Evolutionary conservation across 2,888 invertebrate genomes (phyloP).

Genomic region (Dolichopus griseipennis): DNA sequence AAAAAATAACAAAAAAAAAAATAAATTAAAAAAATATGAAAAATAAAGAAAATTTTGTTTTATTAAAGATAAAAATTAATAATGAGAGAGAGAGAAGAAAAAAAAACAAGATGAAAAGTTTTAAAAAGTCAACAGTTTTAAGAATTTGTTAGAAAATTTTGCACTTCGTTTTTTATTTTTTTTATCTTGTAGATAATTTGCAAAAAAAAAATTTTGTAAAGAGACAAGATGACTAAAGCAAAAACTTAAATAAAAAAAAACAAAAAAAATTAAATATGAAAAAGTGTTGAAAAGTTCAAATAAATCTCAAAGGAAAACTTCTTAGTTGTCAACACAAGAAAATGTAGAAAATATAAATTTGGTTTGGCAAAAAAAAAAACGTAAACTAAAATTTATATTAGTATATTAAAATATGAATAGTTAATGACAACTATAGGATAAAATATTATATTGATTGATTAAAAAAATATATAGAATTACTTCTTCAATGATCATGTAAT

Average conservation of each 20-base stretch:
- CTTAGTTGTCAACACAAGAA: neutral
- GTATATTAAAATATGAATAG: too few relatives aligned
- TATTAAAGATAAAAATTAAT: too few relatives aligned
- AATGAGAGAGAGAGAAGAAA: too few relatives aligned
- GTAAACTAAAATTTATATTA: too few relatives aligned
- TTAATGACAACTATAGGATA: neutral
- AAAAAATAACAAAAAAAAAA: neutral
- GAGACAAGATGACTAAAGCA: neutral
- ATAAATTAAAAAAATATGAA: too few relatives aligned
- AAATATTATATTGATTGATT: too few relatives aligned
- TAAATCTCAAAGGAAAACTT: slow-evolving; percentile 6
- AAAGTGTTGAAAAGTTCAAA: neutral
- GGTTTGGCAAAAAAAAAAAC: too few relatives aligned
- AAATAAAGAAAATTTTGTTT: neutral
- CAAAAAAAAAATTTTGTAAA: neutral
- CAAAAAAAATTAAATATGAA: neutral
- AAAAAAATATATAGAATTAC: too few relatives aligned
- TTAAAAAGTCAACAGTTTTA: neutral
- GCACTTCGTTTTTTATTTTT: neutral
- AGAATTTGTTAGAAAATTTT: slow-evolving; percentile 1
- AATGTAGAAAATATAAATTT: neutral
- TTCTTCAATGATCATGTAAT: too few relatives aligned
- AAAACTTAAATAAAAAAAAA: too few relatives aligned
- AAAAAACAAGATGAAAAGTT: neutral
- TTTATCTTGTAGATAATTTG: neutral